Base-by-base conservation (phyloP, 2,113 vertebrate species). In the Calonectris borealis region DNA sequence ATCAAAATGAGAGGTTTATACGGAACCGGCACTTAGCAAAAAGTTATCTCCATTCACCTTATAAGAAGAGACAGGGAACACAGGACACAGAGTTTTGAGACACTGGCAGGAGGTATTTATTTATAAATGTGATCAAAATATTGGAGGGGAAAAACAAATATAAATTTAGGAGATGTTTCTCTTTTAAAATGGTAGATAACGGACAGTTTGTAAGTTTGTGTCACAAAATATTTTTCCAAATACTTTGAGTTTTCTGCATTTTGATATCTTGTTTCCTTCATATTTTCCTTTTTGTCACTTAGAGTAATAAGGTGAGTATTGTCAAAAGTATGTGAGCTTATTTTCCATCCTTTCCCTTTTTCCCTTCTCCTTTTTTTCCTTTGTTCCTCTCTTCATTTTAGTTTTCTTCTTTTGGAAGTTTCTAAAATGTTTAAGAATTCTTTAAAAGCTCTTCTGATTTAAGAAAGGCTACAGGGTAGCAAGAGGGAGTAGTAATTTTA, bases 241-340 rank as follows among this genome's bases (percentile, higher is more conserved):
- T 78, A 13, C 10, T 64, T 84, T 44, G 4, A n/a, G 8, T 87
- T 87, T 79, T 89, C 42, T 88, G 16, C 5, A 44, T 84, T 94
- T 89, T 84, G 12, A 6, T 42, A 20, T 58, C 13, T 72, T 54
- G 3, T 46, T 84, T 94, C 22, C 40, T 86, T 83, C 0, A 0
- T 61, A 54, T 65, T 88, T 52, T 73, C 7, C 17, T 66, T 94
- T 65, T 57, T 51, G 11, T 40, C 6, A 9, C 18, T 14, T 65
- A 54, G 13, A 17, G 3, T 48, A 70, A 52, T 31, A 69, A 60
- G 14, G 4, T 0, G 0, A 76, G 4, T 70, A 40, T 34, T 80
- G 16, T 24, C 32, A 73, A 58, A 76, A 93, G 3, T 26, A 42
- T 32, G 18, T 38, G 11, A 77, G 17, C 1, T 61, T 58, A 12